phyloP scores from a whole-genome alignment of 2,113 vertebrate species.

The Cheilinus undulatus region DNA sequence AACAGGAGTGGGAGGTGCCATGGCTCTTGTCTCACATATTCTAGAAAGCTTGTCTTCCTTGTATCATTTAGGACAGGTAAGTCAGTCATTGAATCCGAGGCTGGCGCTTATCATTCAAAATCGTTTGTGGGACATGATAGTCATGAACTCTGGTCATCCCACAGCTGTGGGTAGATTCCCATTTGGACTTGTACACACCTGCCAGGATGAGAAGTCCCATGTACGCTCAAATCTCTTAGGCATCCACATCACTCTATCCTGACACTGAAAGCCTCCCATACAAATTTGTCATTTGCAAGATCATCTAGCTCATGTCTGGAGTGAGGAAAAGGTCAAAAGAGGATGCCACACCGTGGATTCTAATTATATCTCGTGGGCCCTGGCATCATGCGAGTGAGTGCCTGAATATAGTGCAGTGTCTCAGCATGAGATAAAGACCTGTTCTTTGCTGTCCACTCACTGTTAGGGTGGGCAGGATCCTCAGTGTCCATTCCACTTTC shows the following conservation, averaged over 20 bases:
- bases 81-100: not conserved
- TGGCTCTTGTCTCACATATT: constrained; percentile 3
- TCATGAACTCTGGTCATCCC: constrained; percentile 28
- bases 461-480: too few species aligned
- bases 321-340: too few species aligned
- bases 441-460: too few species aligned
- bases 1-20: not conserved
- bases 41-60: not conserved
- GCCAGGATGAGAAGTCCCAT: constrained; percentile 29
- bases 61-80: not conserved
- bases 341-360: too few species aligned
- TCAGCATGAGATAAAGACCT: too few species aligned
- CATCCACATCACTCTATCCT: constrained; percentile 6
- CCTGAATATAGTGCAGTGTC: too few species aligned
- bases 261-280: not conserved
- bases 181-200: constrained; percentile 20
- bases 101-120: not conserved
- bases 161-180: constrained; percentile 13
- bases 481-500: too few species aligned
- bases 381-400: not conserved
- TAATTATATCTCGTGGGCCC: not conserved
- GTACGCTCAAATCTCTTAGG: not conserved
- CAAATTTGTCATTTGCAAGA: constrained; percentile 1
- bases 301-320: not conserved
- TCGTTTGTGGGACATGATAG: constrained; percentile 32